Evolutionary conservation across 1,140 invertebrate genomes (phyloP).

Genomic region (Drosophila elegans): DNA sequence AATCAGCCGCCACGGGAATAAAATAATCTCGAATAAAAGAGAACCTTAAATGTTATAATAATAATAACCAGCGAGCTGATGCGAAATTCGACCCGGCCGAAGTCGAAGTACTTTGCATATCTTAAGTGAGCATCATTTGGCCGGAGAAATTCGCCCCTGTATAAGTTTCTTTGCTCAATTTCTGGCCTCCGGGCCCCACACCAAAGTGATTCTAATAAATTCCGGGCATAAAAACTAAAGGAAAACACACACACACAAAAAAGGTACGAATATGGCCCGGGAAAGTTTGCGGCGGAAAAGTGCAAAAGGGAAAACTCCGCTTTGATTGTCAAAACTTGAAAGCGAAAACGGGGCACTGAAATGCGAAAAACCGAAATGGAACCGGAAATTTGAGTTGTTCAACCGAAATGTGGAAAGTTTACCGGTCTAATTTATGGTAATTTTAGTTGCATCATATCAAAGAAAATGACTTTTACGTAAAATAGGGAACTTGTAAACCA

Average conservation of each 20-base stretch:
- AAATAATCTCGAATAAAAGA: constrained; percentile 18
- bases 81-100: constrained; percentile 5
- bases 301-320: not conserved
- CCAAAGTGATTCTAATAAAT: constrained; percentile 24
- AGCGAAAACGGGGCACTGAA: constrained; percentile 1
- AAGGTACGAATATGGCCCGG: constrained; percentile 1
- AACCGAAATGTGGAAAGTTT: constrained; percentile 21
- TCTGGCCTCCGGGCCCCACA: constrained; percentile 4
- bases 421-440: constrained; percentile 12
- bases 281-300: constrained; percentile 13
- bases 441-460: constrained; percentile 19
- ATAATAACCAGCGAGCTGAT: constrained; percentile 18
- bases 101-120: constrained; percentile 47
- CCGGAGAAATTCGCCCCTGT: constrained; percentile 21
- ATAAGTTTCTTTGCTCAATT: constrained; percentile 37
- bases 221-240: constrained; percentile 17
- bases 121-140: constrained; percentile 57
- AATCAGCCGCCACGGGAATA: not conserved
- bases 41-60: constrained; percentile 12
- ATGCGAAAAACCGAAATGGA: constrained; percentile 7
- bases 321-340: constrained; percentile 32
- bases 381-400: constrained; percentile 24
- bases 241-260: not conserved
- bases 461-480: not conserved
- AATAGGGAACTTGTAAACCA: too few species aligned